Conservation (phyloP, 2,888 invertebrate species). For the Pyrgus malvae region DNA sequence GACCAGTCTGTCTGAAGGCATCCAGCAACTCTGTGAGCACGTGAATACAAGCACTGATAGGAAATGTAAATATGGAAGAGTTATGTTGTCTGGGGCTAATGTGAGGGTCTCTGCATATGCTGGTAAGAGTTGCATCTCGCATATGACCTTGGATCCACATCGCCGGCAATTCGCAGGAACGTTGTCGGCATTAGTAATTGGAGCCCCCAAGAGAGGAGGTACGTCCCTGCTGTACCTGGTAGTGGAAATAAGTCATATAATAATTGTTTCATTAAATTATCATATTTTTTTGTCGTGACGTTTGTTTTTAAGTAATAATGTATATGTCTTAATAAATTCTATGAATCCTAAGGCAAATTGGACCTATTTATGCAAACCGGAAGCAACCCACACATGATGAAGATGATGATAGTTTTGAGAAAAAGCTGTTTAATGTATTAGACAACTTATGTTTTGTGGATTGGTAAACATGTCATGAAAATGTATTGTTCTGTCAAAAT, state of each 20-base stretch:
- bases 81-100: constrained; percentile 75
- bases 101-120: constrained; percentile 87
- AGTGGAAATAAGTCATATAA: constrained; percentile 1
- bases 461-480: too few species aligned
- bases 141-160: constrained; percentile 87
- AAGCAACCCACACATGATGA: too few species aligned
- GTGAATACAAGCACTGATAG: constrained; percentile 93
- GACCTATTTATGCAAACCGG: too few species aligned
- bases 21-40: constrained; percentile 93
- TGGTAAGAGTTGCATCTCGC: constrained; percentile 93
- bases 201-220: constrained; percentile 86
- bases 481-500: too few species aligned
- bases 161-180: constrained; percentile 81
- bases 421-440: too few species aligned
- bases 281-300: too few species aligned
- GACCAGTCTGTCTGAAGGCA: constrained; percentile 83
- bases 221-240: constrained; percentile 88
- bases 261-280: background rate
- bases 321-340: too few species aligned
- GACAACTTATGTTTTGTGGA: too few species aligned
- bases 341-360: too few species aligned
- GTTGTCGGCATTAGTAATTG: constrained; percentile 65
- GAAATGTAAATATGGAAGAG: constrained; percentile 86
- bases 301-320: too few species aligned
- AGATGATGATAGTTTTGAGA: too few species aligned